Percentiles rank a stretch among this genome's conserved stretches.
Conservation (phyloP, 2,113 vertebrate genomes). For the Limnothrissa miodon region DNA sequence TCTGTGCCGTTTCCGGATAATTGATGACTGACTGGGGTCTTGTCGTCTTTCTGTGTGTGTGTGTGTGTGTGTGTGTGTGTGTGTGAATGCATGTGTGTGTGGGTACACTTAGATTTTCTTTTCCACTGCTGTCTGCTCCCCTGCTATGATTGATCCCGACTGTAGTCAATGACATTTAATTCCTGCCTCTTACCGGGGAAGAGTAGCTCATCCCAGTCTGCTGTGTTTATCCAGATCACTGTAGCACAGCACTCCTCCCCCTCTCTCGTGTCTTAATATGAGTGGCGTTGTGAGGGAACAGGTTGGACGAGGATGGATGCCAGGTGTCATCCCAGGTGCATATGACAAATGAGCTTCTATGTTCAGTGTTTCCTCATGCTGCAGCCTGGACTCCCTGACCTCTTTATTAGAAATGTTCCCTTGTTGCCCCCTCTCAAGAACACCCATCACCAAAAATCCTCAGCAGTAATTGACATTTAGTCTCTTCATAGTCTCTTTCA, state of each 20-base stretch:
- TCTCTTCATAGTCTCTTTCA: too few species aligned
- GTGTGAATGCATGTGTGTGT: not conserved
- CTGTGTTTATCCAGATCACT: not conserved
- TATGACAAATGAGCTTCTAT: conserved; percentile 30
- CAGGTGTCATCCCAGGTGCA: conserved; percentile 33
- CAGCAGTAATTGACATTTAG: too few species aligned
- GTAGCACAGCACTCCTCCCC: not conserved
- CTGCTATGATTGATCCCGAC: not conserved
- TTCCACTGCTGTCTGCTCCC: not conserved
- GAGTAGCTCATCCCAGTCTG: not conserved
- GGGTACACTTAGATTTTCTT: not conserved
- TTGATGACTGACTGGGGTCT: conserved; percentile 66
- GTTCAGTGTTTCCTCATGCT: conserved; percentile 20
- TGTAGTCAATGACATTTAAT: conserved; percentile 2
- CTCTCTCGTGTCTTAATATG: not conserved
- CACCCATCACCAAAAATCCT: not conserved
- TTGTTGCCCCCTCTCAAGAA: not conserved
- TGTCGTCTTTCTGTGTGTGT: conserved; percentile 41
- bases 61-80: not conserved
- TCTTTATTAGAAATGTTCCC: conserved; percentile 19
- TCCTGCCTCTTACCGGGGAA: not conserved
- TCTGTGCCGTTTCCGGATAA: conserved; percentile 58
- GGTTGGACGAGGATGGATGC: conserved; percentile 22
- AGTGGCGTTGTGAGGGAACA: not conserved
- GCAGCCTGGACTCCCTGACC: conserved; percentile 26